Base-by-base conservation (phyloP, 2,113 vertebrate genomes). In the Eptesicus fuscus region DNA sequence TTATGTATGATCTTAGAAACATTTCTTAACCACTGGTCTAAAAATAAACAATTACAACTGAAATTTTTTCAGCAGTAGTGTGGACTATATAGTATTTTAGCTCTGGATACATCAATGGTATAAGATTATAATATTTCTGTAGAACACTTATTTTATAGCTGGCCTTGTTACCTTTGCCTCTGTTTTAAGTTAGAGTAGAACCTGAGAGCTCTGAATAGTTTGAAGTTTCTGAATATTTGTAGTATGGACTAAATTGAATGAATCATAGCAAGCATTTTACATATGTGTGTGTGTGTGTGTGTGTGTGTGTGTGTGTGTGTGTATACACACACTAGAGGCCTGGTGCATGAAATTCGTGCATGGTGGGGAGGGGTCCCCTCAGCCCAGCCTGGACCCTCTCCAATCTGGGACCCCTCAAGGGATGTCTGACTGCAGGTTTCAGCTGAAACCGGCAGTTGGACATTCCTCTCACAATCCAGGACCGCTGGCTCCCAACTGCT, bases 1-100 rank as follows among this genome's bases (percentile, higher is more conserved):
- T 93, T 90, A 82, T 86, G 9, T 92, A 23, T 95, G 84, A 95
- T 53, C 59, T 97, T 94, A 70, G 61, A 91, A 83, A 93, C 65
- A 37, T 92, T 95, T 93, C 63, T 95, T 90, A 91, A 91, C 11
- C 49, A 87, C 44, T 49, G 25, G 47, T 92, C 79, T 91, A 92
- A 94, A 94, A 91, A 93, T 92, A 95, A 97, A 49, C 63, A 95
- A 61, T 92, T 90, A 78, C 7, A 32, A 78, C 32, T 94, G 59
- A 93, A 70, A 11, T 1, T 69, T 95, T 93, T 93, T 49, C 56
- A 86, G 49, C n/a, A 80, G 0, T 14, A 95, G 25, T 35, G 35
- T 90, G 20, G 23, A 61, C 51, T 88, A 4, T 86, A 63, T 85
- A 18, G 23, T 92, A 95, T 80, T 96, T 95, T 77, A 90, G 93